Conservation (phyloP, 2,797 vertebrate genomes). For the Girardinus metallicus region DNA sequence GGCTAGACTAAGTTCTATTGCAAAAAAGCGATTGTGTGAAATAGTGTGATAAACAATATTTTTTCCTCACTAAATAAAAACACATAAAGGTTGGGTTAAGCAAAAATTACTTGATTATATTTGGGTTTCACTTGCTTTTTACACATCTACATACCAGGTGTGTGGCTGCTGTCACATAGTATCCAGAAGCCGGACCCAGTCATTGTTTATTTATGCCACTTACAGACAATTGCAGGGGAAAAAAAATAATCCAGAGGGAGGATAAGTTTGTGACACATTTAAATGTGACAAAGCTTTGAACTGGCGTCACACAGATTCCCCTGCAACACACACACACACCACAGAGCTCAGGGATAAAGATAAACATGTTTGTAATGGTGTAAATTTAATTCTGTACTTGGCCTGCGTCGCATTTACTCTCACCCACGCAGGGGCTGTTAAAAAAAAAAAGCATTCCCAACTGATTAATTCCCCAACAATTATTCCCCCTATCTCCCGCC, state of each 20-base stretch:
- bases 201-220: slow-evolving; percentile 62
- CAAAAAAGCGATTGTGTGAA: not conserved
- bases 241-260: slow-evolving; percentile 36
- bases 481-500: slow-evolving; percentile 53
- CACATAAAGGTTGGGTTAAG: not conserved
- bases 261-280: slow-evolving; percentile 76
- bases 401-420: slow-evolving; percentile 52
- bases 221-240: slow-evolving; percentile 62
- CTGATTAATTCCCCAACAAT: slow-evolving; percentile 69
- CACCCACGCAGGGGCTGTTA: slow-evolving; percentile 54
- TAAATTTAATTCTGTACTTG: slow-evolving; percentile 80
- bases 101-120: not conserved
- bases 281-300: slow-evolving; percentile 81
- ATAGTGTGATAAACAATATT: not conserved
- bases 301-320: slow-evolving; percentile 74
- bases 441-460: slow-evolving; percentile 54
- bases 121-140: not conserved
- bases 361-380: slow-evolving; percentile 85
- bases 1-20: not conserved
- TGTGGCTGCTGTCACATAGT: not conserved
- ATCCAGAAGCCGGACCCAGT: slow-evolving; percentile 23
- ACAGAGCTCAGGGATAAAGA: slow-evolving; percentile 73
- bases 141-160: not conserved
- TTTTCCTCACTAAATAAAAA: not conserved
- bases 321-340: slow-evolving; percentile 33